These are phyloP conservation scores for Helobdella robusta DNA, from an alignment of 2,888 invertebrate species.

Conservation along the genomic window DNA sequence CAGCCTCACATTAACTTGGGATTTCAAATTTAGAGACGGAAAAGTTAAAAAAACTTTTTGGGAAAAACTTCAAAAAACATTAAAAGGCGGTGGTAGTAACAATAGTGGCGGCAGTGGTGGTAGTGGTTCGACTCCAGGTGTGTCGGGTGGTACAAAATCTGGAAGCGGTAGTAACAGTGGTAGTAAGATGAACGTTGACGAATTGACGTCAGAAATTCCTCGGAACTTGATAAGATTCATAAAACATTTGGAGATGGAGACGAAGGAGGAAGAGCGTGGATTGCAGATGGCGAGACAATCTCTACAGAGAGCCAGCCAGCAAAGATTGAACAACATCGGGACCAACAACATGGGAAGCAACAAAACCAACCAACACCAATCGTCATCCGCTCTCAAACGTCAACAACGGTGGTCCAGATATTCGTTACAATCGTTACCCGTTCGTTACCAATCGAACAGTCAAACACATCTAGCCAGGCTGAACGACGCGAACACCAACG, in stretches of 20 bases:
- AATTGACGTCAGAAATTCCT: constrained; percentile 20
- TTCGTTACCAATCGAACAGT: constrained; percentile 11
- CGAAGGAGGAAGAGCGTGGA: constrained; percentile 14
- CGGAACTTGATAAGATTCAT: constrained; percentile 25
- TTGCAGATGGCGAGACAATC: neutral
- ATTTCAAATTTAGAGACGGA: constrained; percentile 30
- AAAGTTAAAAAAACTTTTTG: constrained; percentile 29
- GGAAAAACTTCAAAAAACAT: constrained; percentile 30
- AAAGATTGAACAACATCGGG: constrained; percentile 6
- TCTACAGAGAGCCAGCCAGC: neutral
- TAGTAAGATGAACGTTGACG: too few species aligned
- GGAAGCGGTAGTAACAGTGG: too few species aligned
- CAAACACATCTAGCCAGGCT: constrained; percentile 12
- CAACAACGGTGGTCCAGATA: constrained; percentile 28
- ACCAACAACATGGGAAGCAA: neutral
- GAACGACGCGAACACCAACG: too few species aligned
- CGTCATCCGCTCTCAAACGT: constrained; percentile 3
- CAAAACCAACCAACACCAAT: constrained; percentile 10
- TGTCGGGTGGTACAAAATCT: constrained; percentile 5
- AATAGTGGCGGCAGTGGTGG: neutral
- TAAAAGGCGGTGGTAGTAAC: constrained; percentile 29
- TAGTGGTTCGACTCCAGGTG: neutral
- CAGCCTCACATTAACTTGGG: constrained; percentile 36
- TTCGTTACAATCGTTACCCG: constrained; percentile 28
- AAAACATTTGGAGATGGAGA: constrained; percentile 23